Evolutionary conservation across 2,888 invertebrate species (phyloP), one percentile per base, ranked within the genome.

Genomic region (Dolichomitus sp.): DNA sequence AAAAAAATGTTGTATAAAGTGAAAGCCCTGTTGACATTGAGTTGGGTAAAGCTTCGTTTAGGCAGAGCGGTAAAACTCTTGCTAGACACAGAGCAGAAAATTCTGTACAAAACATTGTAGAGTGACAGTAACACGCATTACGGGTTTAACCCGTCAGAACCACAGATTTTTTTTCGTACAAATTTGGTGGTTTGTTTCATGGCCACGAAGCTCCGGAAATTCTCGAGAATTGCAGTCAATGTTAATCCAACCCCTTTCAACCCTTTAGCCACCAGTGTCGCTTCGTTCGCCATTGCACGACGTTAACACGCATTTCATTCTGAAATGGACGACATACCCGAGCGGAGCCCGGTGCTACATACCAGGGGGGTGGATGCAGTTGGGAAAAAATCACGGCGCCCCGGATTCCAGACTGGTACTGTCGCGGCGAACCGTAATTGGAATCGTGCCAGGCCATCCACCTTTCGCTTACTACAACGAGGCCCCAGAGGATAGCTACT

Each of bases 391-490:
- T 75, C 74, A 74, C 77, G 65, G 66, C 79, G 78, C 63, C 83
- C 81, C 70, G 79, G 76, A 84, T 76, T 80, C 68, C 73, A 57
- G 75, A 63, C 78, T 79, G 79, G 70, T 81, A 80, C 85, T 82
- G 85, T 85, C 84, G 83, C 42, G 76, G 65, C 66, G 50, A 57
- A 37, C 76, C 74, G 74, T 86, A 84, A 86, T 86, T 86, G 84
- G 85, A 81, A 81, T 83, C 80, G 84, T 84, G 85, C 85, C 85
- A 86, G 79, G 81, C 72, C 73, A 83, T 80, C 83, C 73, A 74
- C 83, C 80, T 72, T 77, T 83, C 54, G 72, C 54, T 50, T 73
- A 77, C 76, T 69, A 77, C 48, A 68, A 80, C 78, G 69, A 27
- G 68, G 40, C 70, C 69, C 66, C 40, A 11, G 19, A 37, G 59